Base-by-base conservation (phyloP, 2,888 invertebrate species). In the Buathra laborator region DNA sequence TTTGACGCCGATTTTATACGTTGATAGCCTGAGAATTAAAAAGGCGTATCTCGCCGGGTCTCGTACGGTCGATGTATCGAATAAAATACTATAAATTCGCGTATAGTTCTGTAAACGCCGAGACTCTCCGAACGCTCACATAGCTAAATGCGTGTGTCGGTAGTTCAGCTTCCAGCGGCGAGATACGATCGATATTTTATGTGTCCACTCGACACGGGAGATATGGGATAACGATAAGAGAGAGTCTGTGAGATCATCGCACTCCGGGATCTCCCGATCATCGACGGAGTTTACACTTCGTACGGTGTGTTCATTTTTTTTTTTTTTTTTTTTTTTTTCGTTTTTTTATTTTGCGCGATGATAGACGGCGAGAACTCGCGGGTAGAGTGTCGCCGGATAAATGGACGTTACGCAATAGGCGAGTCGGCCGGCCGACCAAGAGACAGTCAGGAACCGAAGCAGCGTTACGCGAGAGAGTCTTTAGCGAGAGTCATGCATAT, bases 401-500 rank as follows among this genome's bases (percentile, higher is more conserved):
- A 29, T 16, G 48, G 37, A 43, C 44, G 48, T 79, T 81, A 62
- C 72, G 67, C 67, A 81, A 84, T 24, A 24, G 51, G 24, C 59
- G 48, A 44, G n/a, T 70, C 44, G 77, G 71, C 62, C 74, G 66
- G 80, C 16, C 59, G 56, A 56, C 62, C 37, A 44, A 66, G 59
- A 79, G 53, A 80, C 53, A 67, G 10, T 32, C 16, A 12, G 46
- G 24, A 72, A 53, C 74, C 32, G 75, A 81, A 64, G n/a, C 51
- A 62, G 48, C 51, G 72, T 76, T 56, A 72, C 72, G 37, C 70
- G 66, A 51, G 74, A 71, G 76, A 79, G 76, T 81, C 81, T 85
- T 70, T 74, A 71, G 78, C 79, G 71, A 84, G 64, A 82, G 78
- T 81, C 78, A 81, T 74, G 62, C 74, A 77, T 77, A 72, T 48